Base-by-base conservation (phyloP, 2,113 vertebrate genomes). In the Mastomys natalensis region DNA sequence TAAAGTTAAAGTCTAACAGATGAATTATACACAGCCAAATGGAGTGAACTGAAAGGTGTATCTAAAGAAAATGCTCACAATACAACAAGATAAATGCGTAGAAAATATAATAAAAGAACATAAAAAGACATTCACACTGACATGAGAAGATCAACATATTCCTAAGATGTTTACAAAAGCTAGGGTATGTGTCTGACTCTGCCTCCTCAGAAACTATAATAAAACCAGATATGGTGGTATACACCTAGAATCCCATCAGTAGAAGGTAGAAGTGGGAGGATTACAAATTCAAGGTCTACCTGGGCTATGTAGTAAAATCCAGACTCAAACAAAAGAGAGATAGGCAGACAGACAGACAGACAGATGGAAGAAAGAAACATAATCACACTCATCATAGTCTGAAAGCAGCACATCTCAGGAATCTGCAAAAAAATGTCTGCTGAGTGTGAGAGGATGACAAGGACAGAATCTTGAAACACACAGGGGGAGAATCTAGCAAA, bases 31-130 rank as follows among this genome's bases (percentile, higher is more conserved):
- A 72, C 51, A 70, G 31, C 55, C 40, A 48, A 78, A 78, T 88
- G 85, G n/a, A 64, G 22, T 48, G 40, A 93, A 88, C 34, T 26
- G 12, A 48, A 93, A n/a, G 12, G 12, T 53, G 6, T 9, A 70
- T 62, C 51, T 86, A 45, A 89, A 62, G 73, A 70, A 91, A 97
- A 77, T 84, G 53, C 15, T 24, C 31, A 90, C 58, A 87, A 80
- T 60, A 37, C 31, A 91, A 31, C 62, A 31, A 91, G 34, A 48
- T 62, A 93, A 55, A 80, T 12, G 51, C 55, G 64, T 31, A 87
- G 74, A 66, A 87, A 92, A 34, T 34, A 84, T 48, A 17, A 48
- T 51, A 89, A 87, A 5, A 43, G 34, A 1, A 11, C 13, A n/a
- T 40, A 76, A 77, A 13, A 76, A 84, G 45, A 72, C 15, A 78